A percentile compares a stretch with the other conserved stretches of the same genome.
These are phyloP conservation scores for Urocolius indicus DNA, from an alignment of 2,113 vertebrate species.

Conservation along the genomic window DNA sequence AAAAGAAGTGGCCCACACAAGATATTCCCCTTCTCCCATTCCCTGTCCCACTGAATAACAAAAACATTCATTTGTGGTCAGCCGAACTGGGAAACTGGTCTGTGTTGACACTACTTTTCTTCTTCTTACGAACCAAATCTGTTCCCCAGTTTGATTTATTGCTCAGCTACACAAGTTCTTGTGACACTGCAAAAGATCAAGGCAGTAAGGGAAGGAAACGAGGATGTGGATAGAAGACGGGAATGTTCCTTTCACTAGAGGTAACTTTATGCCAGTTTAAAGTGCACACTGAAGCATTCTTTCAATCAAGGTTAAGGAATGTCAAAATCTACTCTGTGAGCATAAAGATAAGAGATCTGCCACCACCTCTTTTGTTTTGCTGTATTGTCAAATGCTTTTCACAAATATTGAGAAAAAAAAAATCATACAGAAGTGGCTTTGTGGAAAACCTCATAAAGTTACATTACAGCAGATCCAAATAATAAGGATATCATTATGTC, in stretches of 20 bases:
- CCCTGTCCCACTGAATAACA: neutral
- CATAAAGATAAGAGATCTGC: neutral
- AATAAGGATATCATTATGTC: neutral
- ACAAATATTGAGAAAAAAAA: neutral
- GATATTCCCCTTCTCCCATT: neutral
- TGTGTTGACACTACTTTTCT: neutral
- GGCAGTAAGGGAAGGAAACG: neutral
- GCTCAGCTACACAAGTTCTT: neutral
- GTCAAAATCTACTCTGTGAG: neutral
- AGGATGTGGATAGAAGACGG: neutral
- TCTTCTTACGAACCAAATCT: neutral
- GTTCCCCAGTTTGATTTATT: neutral
- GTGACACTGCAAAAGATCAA: neutral
- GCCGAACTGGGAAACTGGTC: neutral
- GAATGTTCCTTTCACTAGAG: neutral
- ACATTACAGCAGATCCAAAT: neutral
- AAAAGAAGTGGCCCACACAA: neutral
- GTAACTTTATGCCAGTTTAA: neutral
- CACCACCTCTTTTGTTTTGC: neutral
- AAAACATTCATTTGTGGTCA: neutral
- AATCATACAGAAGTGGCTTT: neutral
- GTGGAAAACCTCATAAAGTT: neutral
- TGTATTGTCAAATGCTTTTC: neutral
- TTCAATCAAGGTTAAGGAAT: neutral
- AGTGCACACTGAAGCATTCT: neutral